Evolutionary conservation across 23 tunicate species (phyloP).

Genomic region (Ciona savignyi): DNA sequence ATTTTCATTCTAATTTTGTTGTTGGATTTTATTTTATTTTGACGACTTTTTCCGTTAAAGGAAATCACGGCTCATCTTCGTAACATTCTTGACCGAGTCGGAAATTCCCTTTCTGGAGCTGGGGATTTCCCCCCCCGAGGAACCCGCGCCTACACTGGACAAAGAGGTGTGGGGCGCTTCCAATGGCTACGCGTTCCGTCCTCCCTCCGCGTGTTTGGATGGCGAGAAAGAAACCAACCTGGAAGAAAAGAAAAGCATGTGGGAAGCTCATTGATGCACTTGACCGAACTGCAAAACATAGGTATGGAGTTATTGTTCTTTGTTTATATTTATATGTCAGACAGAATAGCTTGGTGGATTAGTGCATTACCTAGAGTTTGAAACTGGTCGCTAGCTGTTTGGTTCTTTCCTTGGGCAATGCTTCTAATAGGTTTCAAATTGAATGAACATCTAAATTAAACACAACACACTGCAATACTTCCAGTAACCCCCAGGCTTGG

Average conservation of each 20-base stretch:
- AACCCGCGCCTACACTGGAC: constrained; percentile 6
- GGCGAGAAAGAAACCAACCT: neutral
- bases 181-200: neutral
- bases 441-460: too few species aligned
- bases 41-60: neutral
- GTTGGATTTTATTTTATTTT: too few species aligned
- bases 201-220: neutral
- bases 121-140: constrained; percentile 37
- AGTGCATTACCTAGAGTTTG: too few species aligned
- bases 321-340: too few species aligned
- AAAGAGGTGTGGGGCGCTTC: neutral
- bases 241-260: neutral
- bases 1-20: too few species aligned
- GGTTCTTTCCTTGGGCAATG: too few species aligned
- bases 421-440: too few species aligned
- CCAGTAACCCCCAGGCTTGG: too few species aligned
- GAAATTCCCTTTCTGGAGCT: constrained; percentile 13
- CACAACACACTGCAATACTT: too few species aligned
- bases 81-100: constrained; percentile 22
- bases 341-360: too few species aligned
- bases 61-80: constrained; percentile 6
- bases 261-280: neutral
- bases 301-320: too few species aligned
- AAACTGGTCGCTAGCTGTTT: too few species aligned
- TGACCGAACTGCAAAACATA: neutral